Evolutionary conservation across 1,140 invertebrate species (phyloP), one percentile per base, ranked within the genome.

Genomic region (Asobara japonica): DNA sequence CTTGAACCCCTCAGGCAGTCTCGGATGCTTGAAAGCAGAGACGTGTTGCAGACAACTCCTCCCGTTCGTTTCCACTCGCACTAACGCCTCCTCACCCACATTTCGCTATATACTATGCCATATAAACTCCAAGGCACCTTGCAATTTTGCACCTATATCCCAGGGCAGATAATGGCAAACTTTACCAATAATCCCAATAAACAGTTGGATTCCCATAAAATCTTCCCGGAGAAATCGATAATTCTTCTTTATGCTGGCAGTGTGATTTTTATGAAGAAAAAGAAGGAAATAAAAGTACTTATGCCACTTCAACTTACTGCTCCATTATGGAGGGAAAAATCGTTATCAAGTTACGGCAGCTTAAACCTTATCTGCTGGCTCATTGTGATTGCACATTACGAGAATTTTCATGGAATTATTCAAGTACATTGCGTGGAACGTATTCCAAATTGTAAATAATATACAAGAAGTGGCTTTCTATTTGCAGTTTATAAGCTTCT

Each of bases 1-100:
- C 84, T 87, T 85, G 80, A 80, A 83, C 82, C 83, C 86, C 86
- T 82, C 78, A 72, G 79, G 86, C 84, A 76, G 79, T 76, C 77
- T n/a, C 75, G 73, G 77, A 72, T 82, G 84, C 84, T 85, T 87
- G 82, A 86, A 83, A 87, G 86, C 86, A 86, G 82, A 87, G 82
- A 86, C 86, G 86, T 87, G 86, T 87, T 86, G 84, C 86, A 83
- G 86, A 84, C 84, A 85, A 83, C 76, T 79, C 78, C 60, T 76
- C 76, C 77, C 79, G 77, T 76, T 71, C 76, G 77, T 76, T 80
- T 76, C 74, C 72, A 65, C 60, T 56, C 16, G 8, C 33, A 36
- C 67, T 70, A 41, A 41, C 33, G 10, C 27, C 13, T 36, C 22
- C 3, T 51, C 41, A 31, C 11, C 45, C 4, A 16, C 22, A 45